Evolutionary conservation across 2,888 invertebrate genomes (phyloP), one percentile per base, ranked within the genome.

Genomic region (Synanthedon formicaeformis): DNA sequence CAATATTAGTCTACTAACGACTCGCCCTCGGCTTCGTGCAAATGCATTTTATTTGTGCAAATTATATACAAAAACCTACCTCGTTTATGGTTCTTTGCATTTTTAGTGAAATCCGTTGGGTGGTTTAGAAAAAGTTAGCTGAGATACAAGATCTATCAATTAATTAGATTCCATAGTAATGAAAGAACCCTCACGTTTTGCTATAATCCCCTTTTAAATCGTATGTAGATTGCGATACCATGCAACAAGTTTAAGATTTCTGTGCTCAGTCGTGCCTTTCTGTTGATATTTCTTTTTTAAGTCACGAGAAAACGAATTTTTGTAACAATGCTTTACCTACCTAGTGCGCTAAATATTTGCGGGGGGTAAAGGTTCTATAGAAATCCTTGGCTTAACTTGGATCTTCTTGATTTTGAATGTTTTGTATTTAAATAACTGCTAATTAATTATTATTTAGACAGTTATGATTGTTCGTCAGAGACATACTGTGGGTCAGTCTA

Each of bases 361-460:
- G 12, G 14, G 4, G 23, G 13, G 16, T 49, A 49, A 49, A 10
- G 3, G 18, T 49, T 14, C 16, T 14, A 18, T 18, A 16, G 18
- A 16, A 49, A 49, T 14, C 49, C 16, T 49, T 16, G 23, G n/a
- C 10, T 16, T 48, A 14, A 18, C 49, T 12, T 49, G 49, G 16
- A 49, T 49, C 12, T 14, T 49, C 12, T 49, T 49, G 23, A 34
- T 8, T 8, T 10, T 34, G 10, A 34, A 34, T 34, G 8, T 34
- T 34, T 34, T 34, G 10, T 49, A n/a, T 56, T 55, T 60, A 63
- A 57, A 65, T 71, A 79, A 79, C 76, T 76, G 75, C 75, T 75
- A 78, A 77, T 82, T 81, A 79, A 79, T 80, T 73, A 75, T 68
- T 74, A 72, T 75, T 74, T 75, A 78, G 76, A 81, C 78, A 77